These are phyloP conservation scores for Agrypnia vestita DNA, from an alignment of 1,140 invertebrate genomes.

Conservation along the genomic window DNA sequence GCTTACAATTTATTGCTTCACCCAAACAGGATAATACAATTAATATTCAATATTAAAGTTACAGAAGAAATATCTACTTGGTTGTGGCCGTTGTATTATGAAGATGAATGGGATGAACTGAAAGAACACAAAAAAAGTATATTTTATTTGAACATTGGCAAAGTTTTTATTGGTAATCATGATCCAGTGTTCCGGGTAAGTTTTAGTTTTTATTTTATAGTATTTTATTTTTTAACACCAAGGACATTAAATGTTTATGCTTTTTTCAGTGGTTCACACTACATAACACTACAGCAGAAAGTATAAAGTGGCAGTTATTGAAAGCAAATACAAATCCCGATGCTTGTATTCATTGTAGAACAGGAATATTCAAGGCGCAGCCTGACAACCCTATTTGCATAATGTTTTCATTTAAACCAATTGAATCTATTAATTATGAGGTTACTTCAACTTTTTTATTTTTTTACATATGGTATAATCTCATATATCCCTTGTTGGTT, in stretches of 20 bases:
- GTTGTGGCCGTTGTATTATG: slow-evolving; percentile 64
- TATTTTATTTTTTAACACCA: not conserved
- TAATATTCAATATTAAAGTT: slow-evolving; percentile 65
- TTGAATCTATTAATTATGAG: slow-evolving; percentile 70
- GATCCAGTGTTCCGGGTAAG: slow-evolving; percentile 69
- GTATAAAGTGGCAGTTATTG: slow-evolving; percentile 23
- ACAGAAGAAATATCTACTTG: slow-evolving; percentile 63
- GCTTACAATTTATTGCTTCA: slow-evolving; percentile 65
- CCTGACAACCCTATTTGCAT: slow-evolving; percentile 67
- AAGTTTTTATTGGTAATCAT: slow-evolving; percentile 69
- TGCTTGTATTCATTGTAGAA: slow-evolving; percentile 65
- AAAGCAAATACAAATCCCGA: slow-evolving; percentile 53
- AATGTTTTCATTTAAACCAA: slow-evolving; percentile 69
- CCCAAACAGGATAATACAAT: slow-evolving; percentile 64
- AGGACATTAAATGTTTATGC: not conserved
- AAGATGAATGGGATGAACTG: slow-evolving; percentile 59
- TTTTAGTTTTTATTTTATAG: not conserved
- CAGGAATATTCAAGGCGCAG: slow-evolving; percentile 67
- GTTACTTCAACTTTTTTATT: slow-evolving; percentile 57
- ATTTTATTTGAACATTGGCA: slow-evolving; percentile 66
- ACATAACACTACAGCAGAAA: slow-evolving; percentile 16
- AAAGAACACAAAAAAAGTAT: slow-evolving; percentile 48
- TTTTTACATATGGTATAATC: not conserved
- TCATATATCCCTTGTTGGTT: too few species aligned
- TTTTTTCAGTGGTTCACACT: slow-evolving; percentile 47